Base-by-base conservation (phyloP, 2,888 invertebrate species). In the Thymelicus lineola region DNA sequence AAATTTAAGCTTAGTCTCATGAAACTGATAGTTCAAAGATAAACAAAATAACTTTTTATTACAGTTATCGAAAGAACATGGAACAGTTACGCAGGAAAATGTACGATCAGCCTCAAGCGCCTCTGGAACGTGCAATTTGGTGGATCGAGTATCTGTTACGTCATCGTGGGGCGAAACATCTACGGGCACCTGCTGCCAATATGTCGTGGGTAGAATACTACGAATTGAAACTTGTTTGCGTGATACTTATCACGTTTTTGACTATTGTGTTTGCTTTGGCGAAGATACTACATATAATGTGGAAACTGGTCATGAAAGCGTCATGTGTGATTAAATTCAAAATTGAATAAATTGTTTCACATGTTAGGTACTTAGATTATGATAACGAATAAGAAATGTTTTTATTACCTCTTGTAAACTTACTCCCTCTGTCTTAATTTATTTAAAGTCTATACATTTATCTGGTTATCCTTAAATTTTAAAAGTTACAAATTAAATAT, bases 101-200 rank as follows among this genome's bases (percentile, higher is more conserved):
- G 50, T 65, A 64, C 9, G 79, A 79, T 20, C 76, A 77, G 42
- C 75, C 75, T 3, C 70, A 75, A 14, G 62, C 57, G 9, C 71
- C 76, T 0, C 50, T 79, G 28, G 74, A 76, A 17, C 64, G 74
- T 10, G 78, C 76, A 5, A 72, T 78, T 1, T 78, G 77, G 80
- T 80, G 79, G 79, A 79, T 75, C 6, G 77, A 78, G 35, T 71
- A 79, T 14, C 65, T 78, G 1, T 62, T 80, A 20, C 46, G 78
- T 6, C 75, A 76, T 48, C 72, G 75, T 1, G 79, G 79, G 0
- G 76, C 73, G 0, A 35, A 57, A 10, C 77, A 80, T 57, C 67
- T 79, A n/a, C 74, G 74, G 7, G 45, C 77, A 7, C 68, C 76
- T 0, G 71, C 73, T 9, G 76, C 76, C 0, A 70, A 75, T 15